Conservation (phyloP, 2,797 vertebrate genomes). For the Acanthurus leucopareius region DNA sequence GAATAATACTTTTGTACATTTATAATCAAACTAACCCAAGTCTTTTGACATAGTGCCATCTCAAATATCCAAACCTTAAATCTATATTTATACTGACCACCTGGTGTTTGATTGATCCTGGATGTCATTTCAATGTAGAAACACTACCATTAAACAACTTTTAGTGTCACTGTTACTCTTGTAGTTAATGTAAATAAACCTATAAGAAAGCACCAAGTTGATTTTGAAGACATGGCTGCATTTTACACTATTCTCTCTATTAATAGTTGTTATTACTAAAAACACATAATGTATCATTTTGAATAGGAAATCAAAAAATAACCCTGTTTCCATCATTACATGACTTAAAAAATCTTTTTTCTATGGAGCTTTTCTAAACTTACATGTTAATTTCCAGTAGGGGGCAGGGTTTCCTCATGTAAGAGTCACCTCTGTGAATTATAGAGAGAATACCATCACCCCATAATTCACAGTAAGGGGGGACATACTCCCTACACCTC, state of each 20-base stretch:
- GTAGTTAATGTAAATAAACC: not conserved
- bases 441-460: not conserved
- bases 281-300: no score
- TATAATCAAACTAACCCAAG: no score
- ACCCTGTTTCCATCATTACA: not conserved
- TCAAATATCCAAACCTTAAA: no score
- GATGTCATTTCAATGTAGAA: not conserved
- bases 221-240: no score
- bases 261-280: no score
- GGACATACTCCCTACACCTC: not conserved
- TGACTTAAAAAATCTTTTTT: not conserved
- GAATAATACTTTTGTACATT: no score
- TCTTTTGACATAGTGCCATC: no score
- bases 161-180: not conserved
- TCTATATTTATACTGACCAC: no score
- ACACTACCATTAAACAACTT: not conserved
- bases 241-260: no score
- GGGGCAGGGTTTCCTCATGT: conserved; percentile 61
- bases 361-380: not conserved
- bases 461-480: not conserved
- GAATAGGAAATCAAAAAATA: no score
- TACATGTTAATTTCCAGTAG: conserved; percentile 44
- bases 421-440: not conserved
- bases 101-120: no score
- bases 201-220: no score